phyloP scores from a whole-genome alignment of 2,113 vertebrate genomes.

The Ophiodon elongatus region DNA sequence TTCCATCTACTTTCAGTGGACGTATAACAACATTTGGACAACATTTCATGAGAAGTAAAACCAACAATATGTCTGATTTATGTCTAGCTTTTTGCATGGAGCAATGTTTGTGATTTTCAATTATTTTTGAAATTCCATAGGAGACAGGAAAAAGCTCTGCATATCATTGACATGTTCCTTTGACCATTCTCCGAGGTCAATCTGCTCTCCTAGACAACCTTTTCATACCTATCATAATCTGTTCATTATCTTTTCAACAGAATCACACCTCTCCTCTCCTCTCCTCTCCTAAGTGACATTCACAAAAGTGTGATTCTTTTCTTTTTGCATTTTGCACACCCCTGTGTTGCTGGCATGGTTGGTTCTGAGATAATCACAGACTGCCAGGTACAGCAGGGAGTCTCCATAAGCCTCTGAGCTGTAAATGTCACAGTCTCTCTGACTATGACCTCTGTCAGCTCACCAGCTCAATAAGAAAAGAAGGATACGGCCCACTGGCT shows the following conservation, averaged over 20 bases:
- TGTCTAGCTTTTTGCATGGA: neutral
- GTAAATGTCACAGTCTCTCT: conserved; percentile 69
- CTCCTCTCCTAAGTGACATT: neutral
- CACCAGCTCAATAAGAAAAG: conserved; percentile 36
- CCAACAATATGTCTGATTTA: neutral
- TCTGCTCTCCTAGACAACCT: conserved; percentile 9
- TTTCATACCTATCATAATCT: conserved; percentile 1
- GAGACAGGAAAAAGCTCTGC: neutral
- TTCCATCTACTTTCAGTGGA: neutral
- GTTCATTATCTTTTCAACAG: conserved; percentile 18
- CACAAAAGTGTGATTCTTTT: conserved; percentile 21
- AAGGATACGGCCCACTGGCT: conserved; percentile 49
- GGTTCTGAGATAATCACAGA: conserved; percentile 61
- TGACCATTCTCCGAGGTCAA: conserved; percentile 3
- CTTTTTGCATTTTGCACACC: conserved; percentile 26
- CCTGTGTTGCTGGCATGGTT: conserved; percentile 16
- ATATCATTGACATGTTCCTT: conserved; percentile 3
- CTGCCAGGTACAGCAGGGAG: conserved; percentile 55
- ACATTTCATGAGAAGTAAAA: neutral
- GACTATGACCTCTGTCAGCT: conserved; percentile 64
- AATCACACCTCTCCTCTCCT: conserved; percentile 4
- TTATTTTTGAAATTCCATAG: neutral
- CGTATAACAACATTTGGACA: neutral
- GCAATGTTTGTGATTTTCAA: neutral
- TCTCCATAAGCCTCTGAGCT: conserved; percentile 59